Evolutionary conservation across 2,113 vertebrate species (phyloP), one percentile per base, ranked within the genome.

Genomic region (Lethenteron camtschaticum): DNA sequence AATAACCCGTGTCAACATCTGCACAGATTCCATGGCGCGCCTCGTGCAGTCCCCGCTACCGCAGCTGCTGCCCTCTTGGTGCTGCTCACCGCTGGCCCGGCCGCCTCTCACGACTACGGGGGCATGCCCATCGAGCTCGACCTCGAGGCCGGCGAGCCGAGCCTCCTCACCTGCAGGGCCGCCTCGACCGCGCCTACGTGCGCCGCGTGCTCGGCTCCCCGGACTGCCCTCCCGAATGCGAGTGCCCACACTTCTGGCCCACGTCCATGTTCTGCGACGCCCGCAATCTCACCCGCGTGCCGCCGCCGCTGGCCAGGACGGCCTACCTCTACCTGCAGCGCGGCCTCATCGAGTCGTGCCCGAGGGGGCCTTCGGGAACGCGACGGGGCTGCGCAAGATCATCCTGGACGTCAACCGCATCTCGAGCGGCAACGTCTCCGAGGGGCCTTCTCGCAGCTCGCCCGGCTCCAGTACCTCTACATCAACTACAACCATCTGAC

Each of bases 221-320:
- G 70, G 41, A 68, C 68, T 84, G 83, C 72, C 82, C 80, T 1
- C 20, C 69, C 4, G 74, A 78, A 69, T 85, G 83, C 12, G 79
- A 81, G 70, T 83, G 82, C 71, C 80, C 81, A n/a, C 78, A 82
- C 70, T 81, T 83, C 59, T 84, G 83, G 82, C 80, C 82, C 69
- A 81, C 80, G 1, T 80, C 81, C 0, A 58, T 83, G n/a, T 84
- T 83, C 72, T 83, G 82, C 57, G 81, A 84, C 74, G 74, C 80
- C 71, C 77, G 78, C 71, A 74, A 69, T 9, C 75, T 82, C 72
- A 57, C 12, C 8, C 24, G 74, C 14, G 18, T 79, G 16, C 79
- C 82, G 1, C 8, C 1, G 55, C 78, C 84, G 73, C 79, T 80
- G 0, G 20, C 71, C 57, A 73, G 70, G 72, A 80, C 77, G 9